Conservation (phyloP, 1,140 invertebrate species). For the Stegodyphus mimosarum region DNA sequence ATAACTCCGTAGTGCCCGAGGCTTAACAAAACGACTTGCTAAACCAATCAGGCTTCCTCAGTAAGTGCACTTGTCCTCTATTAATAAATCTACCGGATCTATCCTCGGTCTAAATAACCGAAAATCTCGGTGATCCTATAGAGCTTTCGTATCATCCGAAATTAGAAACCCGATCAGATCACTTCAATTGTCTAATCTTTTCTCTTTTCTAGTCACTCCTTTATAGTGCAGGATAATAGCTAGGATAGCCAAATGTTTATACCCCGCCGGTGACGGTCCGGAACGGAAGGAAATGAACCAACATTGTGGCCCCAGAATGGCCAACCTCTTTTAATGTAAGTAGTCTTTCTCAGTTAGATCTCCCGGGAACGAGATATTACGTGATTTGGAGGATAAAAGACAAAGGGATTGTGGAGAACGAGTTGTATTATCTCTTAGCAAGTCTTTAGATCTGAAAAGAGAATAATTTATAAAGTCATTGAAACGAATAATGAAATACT, state of each 20-base stretch:
- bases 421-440: too few species aligned
- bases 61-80: too few species aligned
- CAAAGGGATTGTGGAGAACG: neutral
- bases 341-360: neutral
- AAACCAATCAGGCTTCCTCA: too few species aligned
- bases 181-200: constrained; percentile 19
- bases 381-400: neutral
- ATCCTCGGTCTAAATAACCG: neutral
- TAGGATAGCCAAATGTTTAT: constrained; percentile 11
- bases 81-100: too few species aligned
- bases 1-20: too few species aligned
- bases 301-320: neutral
- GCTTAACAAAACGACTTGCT: too few species aligned
- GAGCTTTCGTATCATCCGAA: constrained; percentile 5
- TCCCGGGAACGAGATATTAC: too few species aligned
- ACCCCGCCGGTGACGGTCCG: neutral
- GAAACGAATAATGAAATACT: too few species aligned
- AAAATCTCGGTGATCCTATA: neutral
- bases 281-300: constrained; percentile 14
- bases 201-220: neutral
- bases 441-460: too few species aligned
- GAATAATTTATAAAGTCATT: too few species aligned
- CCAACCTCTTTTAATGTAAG: constrained; percentile 11
- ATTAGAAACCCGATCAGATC: constrained; percentile 27
- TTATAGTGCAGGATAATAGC: constrained; percentile 26